These are phyloP conservation scores for Copsychus sechellarum DNA, from an alignment of 2,113 vertebrate genomes.

Conservation along the genomic window DNA sequence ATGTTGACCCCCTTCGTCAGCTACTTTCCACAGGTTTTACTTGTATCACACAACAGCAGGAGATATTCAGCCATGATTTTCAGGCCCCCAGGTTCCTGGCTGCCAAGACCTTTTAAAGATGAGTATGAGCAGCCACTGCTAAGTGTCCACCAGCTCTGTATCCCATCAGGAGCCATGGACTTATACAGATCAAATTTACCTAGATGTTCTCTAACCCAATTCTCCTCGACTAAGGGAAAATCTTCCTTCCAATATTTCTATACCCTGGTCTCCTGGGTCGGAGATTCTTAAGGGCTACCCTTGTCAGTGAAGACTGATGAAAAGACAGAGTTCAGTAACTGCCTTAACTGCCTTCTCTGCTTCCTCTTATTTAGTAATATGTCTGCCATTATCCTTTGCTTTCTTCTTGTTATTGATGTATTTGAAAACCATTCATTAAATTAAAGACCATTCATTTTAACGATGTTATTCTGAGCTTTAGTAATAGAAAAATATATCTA, in stretches of 20 bases:
- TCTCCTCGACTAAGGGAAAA: background rate
- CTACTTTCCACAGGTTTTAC: background rate
- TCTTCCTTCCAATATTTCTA: background rate
- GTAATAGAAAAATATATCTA: background rate
- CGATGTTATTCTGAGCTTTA: background rate
- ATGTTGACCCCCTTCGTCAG: background rate
- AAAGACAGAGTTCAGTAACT: background rate
- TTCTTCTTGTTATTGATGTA: background rate
- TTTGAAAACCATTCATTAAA: background rate
- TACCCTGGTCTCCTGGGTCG: background rate
- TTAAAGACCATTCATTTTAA: background rate
- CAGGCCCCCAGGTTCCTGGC: background rate
- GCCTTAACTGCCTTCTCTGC: background rate
- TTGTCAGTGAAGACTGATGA: fast-evolving
- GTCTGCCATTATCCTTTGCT: too few species aligned
- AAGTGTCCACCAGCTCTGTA: background rate
- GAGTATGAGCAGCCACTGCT: background rate
- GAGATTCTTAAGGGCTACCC: too few species aligned
- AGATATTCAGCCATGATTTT: background rate
- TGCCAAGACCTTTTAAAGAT: background rate
- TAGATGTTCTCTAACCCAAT: background rate
- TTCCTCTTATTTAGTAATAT: background rate
- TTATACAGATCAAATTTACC: background rate
- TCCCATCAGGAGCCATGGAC: background rate
- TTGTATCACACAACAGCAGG: background rate